Percentiles rank a stretch among this genome's conserved stretches.
Evolutionary conservation across 2,888 invertebrate genomes (phyloP).

Genomic region (Ligdia adustata): DNA sequence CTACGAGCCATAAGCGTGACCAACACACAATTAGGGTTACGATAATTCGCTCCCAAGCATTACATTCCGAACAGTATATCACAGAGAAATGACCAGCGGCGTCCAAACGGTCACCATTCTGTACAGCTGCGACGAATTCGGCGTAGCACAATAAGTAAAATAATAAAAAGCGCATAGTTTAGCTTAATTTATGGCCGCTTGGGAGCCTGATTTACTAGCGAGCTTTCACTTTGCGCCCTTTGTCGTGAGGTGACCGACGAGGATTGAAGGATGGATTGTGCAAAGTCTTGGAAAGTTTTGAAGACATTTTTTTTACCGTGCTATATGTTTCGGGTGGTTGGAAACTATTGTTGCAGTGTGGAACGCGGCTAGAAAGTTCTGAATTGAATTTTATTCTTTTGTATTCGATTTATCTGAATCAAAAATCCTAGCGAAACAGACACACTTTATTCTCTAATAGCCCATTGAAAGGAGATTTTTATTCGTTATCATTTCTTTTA

Average conservation of each 20-base stretch:
- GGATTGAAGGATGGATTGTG: slow-evolving; percentile 31
- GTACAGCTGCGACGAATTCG: slow-evolving; percentile 50
- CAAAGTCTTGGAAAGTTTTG: slow-evolving; percentile 19
- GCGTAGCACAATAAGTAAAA: slow-evolving; percentile 43
- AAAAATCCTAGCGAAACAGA: too few relatives aligned
- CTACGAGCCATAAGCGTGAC: slow-evolving; percentile 19
- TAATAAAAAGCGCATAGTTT: slow-evolving; percentile 67
- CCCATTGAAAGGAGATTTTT: too few relatives aligned
- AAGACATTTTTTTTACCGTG: slow-evolving; percentile 12
- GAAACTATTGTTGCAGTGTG: neutral
- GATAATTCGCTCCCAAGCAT: slow-evolving; percentile 12
- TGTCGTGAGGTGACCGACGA: slow-evolving; percentile 25
- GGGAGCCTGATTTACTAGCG: slow-evolving; percentile 58
- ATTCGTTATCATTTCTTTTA: too few relatives aligned
- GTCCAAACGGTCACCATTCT: slow-evolving; percentile 24
- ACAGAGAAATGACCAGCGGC: slow-evolving; percentile 32
- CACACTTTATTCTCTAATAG: too few relatives aligned
- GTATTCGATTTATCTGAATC: too few relatives aligned
- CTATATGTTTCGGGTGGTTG: neutral
- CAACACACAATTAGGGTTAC: slow-evolving; percentile 12
- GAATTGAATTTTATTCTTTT: too few relatives aligned
- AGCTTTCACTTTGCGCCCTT: slow-evolving; percentile 37
- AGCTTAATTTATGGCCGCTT: slow-evolving; percentile 65
- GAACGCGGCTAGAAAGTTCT: neutral
- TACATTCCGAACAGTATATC: slow-evolving; percentile 21